These are phyloP conservation scores for Apamea sordens DNA, from an alignment of 2,888 invertebrate genomes.

Conservation along the genomic window DNA sequence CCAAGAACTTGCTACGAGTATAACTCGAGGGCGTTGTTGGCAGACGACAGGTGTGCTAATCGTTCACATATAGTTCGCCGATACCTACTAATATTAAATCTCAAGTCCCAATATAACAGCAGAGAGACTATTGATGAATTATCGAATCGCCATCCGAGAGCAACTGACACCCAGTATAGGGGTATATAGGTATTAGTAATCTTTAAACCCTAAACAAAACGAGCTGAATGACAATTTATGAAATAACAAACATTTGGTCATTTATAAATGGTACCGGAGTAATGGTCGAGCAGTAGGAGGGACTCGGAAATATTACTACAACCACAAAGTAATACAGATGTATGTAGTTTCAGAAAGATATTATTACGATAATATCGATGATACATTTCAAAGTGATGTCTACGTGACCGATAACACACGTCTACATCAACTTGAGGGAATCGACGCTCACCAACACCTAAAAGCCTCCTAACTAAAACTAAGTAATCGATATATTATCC, in stretches of 20 bases:
- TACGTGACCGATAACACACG: constrained; percentile 62
- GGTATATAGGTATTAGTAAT: no score
- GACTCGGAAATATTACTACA: background rate
- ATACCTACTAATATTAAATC: constrained; percentile 41
- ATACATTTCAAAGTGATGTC: constrained; percentile 49
- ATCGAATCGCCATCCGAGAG: background rate
- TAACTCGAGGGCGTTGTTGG: constrained; percentile 37
- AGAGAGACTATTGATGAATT: constrained; percentile 26
- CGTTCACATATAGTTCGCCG: constrained; percentile 24
- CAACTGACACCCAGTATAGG: background rate
- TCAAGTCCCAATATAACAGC: constrained; percentile 39
- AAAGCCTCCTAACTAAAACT: constrained; percentile 17
- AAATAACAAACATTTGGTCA: background rate
- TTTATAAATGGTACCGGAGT: background rate
- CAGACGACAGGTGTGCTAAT: constrained; percentile 40
- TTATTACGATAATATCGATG: background rate
- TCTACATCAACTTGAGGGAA: constrained; percentile 57
- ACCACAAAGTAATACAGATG: background rate
- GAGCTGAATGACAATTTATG: background rate
- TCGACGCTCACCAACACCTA: constrained; percentile 37
- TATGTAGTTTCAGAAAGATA: constrained; percentile 11
- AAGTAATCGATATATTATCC: constrained; percentile 65
- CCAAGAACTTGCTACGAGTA: constrained; percentile 37
- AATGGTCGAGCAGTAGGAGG: background rate
- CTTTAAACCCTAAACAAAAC: background rate